phyloP scores from a whole-genome alignment of 2,888 invertebrate species.

The Troglohyphantes excavatus region DNA sequence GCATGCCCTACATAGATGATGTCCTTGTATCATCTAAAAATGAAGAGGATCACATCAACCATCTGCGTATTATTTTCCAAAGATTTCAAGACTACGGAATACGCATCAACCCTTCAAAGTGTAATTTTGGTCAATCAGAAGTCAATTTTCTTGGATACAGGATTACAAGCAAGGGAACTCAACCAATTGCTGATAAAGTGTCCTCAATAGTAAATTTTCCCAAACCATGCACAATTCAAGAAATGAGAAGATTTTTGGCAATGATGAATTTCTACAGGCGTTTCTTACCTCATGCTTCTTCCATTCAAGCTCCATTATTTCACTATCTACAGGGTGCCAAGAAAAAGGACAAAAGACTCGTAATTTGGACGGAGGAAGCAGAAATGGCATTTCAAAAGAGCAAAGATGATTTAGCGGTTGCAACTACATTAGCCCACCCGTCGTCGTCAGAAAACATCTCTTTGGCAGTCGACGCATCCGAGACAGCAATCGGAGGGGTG shows the following conservation, averaged over 20 bases:
- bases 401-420: neutral
- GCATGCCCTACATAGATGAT: constrained; percentile 17
- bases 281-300: neutral
- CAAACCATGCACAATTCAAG: too few species aligned
- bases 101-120: neutral
- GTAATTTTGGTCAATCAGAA: too few species aligned
- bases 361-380: neutral
- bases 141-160: too few species aligned
- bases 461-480: neutral
- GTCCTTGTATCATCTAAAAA: neutral
- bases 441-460: neutral
- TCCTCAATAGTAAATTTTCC: too few species aligned
- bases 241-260: constrained; percentile 4
- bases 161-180: too few species aligned
- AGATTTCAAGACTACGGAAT: neutral
- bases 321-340: neutral
- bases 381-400: constrained; percentile 1
- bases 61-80: neutral
- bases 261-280: constrained; percentile 1
- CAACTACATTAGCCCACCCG: neutral
- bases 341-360: constrained; percentile 19
- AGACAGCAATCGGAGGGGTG: neutral
- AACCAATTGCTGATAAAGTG: too few species aligned
- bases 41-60: neutral
- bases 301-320: neutral